These are phyloP conservation scores for Drosophila falleni DNA, from an alignment of 2,888 invertebrate species.

Conservation along the genomic window DNA sequence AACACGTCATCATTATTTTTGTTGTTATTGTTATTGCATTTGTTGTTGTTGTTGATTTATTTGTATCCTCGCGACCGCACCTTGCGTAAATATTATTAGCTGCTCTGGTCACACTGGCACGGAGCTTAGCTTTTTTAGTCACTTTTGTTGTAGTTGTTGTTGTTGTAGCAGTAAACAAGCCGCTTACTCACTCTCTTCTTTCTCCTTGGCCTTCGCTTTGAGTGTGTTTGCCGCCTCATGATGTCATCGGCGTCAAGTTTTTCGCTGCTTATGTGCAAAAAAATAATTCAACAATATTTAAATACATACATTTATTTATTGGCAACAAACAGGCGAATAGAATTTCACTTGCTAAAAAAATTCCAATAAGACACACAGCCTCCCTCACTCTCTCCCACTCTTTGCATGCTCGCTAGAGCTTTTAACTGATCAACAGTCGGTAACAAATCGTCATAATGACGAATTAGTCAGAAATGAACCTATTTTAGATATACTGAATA, in stretches of 20 bases:
- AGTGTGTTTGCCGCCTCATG: conserved; percentile 36
- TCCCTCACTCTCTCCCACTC: not conserved
- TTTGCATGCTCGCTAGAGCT: conserved; percentile 4
- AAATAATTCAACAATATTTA: conserved; percentile 39
- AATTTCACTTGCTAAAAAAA: conserved; percentile 37
- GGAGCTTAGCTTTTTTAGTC: conserved; percentile 34
- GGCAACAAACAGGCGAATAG: conserved; percentile 11
- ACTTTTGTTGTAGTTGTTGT: conserved; percentile 24
- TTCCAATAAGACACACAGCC: conserved; percentile 9
- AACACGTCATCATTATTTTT: conserved; percentile 15
- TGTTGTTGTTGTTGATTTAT: conserved; percentile 6
- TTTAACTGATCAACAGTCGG: conserved; percentile 33
- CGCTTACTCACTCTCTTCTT: conserved; percentile 21
- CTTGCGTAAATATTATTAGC: conserved; percentile 30
- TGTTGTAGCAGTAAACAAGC: conserved; percentile 43
- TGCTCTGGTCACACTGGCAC: conserved; percentile 38
- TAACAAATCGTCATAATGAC: conserved; percentile 39
- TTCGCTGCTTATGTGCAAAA: conserved; percentile 26
- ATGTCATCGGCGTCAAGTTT: conserved; percentile 53
- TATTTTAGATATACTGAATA: conserved; percentile 7
- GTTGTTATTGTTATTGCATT: conserved; percentile 20
- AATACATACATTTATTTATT: conserved; percentile 22
- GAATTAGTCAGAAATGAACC: conserved; percentile 25
- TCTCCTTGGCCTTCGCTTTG: conserved; percentile 32
- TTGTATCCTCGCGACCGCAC: conserved; percentile 51